Base-by-base conservation (phyloP, 2,113 vertebrate species). In the Dipodomys spectabilis region DNA sequence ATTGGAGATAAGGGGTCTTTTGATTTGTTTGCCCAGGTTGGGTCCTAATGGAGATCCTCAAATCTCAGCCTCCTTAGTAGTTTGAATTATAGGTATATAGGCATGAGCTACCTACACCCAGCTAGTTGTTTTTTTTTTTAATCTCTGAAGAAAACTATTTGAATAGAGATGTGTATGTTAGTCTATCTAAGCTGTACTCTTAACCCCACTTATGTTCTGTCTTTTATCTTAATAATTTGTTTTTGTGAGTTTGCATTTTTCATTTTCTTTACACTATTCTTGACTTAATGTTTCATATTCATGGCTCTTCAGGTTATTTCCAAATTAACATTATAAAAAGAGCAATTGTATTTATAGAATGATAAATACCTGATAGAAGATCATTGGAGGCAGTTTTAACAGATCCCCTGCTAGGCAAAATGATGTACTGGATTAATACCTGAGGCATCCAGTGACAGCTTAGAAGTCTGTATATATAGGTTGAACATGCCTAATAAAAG, bases 261-360 rank as follows among this genome's bases (percentile, higher is more conserved):
- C 62, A 22, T 64, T 64, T 44, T 75, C 78, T 74, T 85, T 25
- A 16, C 12, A 64, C 62, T 32, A 7, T n/a, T 95, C 39, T 32
- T 79, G 27, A 49, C 82, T 78, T 82, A 60, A 12, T 67, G 49
- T 67, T 95, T 82, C 53, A 94, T 8, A 80, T 8, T 74, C 32
- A 74, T 74, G 25, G 11, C 85, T 77, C 45, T 64, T 85, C 90
- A 83, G 73, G 3, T 84, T 60, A 65, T 82, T 89, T 92, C 20
- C 49, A 85, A 82, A 16, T 88, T 74, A 73, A 10, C 71, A 28
- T 49, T 91, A 28, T 73, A 93, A 60, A 78, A 44, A 93, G 85
- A 78, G 32, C 39, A 39, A 2, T 84, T 89, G 28, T 2, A 64
- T 16, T 86, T 85, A 85, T 83, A 84, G 73, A 89, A 84, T 94